Conservation (phyloP, 2,888 invertebrate species). For the Pediacus dermestoides region DNA sequence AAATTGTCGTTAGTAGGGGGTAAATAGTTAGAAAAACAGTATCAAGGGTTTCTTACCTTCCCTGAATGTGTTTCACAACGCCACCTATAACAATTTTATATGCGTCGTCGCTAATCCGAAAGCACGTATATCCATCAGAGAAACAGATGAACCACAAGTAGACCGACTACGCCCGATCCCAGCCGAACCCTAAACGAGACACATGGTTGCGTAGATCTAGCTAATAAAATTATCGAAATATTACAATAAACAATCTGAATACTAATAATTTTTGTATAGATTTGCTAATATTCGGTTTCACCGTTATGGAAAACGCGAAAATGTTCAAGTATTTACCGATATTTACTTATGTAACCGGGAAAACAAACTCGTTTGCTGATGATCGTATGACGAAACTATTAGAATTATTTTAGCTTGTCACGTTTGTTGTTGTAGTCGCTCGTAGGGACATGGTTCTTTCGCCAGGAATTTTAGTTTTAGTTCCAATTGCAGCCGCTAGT, state of each 20-base stretch:
- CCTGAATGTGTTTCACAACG: slow-evolving; percentile 48
- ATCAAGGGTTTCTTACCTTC: slow-evolving; percentile 51
- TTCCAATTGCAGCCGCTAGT: slow-evolving; percentile 44
- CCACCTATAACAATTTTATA: slow-evolving; percentile 48
- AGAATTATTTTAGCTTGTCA: slow-evolving; percentile 48
- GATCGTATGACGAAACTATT: slow-evolving; percentile 38
- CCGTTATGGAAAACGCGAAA: slow-evolving; percentile 35
- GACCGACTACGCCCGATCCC: slow-evolving; percentile 40
- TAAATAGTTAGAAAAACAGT: slow-evolving; percentile 44
- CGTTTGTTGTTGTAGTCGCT: slow-evolving; percentile 32
- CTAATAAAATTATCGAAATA: slow-evolving; percentile 41
- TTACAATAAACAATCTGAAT: slow-evolving; percentile 29
- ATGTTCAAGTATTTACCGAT: slow-evolving; percentile 36
- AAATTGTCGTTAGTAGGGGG: slow-evolving; percentile 25
- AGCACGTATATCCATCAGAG: slow-evolving; percentile 50
- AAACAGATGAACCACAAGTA: too few species aligned
- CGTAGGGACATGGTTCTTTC: slow-evolving; percentile 46
- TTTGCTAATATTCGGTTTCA: slow-evolving; percentile 26
- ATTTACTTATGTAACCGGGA: slow-evolving; percentile 23
- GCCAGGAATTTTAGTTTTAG: slow-evolving; percentile 47
- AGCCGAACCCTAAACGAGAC: slow-evolving; percentile 41
- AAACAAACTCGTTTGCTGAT: slow-evolving; percentile 17
- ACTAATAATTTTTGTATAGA: slow-evolving; percentile 31
- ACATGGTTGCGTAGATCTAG: slow-evolving; percentile 42
- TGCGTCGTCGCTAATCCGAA: slow-evolving; percentile 49